Conservation (phyloP, 92 coral and sea anemone species). For the Phymanthus crucifer region DNA sequence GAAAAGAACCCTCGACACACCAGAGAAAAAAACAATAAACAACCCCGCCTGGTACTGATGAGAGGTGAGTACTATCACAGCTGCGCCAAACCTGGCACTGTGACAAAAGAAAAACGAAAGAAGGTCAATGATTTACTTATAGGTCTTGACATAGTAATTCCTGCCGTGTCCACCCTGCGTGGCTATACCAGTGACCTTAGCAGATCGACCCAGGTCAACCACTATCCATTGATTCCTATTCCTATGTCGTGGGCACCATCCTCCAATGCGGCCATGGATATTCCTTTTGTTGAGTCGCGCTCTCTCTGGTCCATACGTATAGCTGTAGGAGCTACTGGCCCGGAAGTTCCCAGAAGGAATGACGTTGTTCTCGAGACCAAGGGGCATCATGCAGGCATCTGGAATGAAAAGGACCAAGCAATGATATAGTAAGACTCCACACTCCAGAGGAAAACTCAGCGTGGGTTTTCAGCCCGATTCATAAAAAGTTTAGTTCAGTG, state of each 20-base stretch:
- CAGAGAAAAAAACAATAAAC: too few species aligned
- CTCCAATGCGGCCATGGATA: conserved; percentile 67
- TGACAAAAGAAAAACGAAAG: too few species aligned
- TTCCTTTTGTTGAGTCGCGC: conserved; percentile 66
- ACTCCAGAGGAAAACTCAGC: too few species aligned
- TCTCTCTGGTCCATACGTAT: conserved; percentile 77
- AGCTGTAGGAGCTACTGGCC: conserved; percentile 58
- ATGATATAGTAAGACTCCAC: background rate
- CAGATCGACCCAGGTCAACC: conserved; percentile 56
- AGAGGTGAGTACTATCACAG: background rate
- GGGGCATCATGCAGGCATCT: conserved; percentile 76
- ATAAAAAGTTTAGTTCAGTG: too few species aligned
- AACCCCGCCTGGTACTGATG: background rate
- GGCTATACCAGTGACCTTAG: conserved; percentile 71
- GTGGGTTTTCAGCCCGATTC: too few species aligned
- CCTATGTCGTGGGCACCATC: conserved; percentile 60
- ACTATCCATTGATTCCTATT: conserved; percentile 64
- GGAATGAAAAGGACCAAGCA: background rate
- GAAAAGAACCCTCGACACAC: too few species aligned
- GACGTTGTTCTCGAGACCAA: conserved; percentile 69
- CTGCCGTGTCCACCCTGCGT: conserved; percentile 73
- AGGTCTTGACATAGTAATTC: conserved; percentile 61
- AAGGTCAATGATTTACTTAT: conserved; percentile 25
- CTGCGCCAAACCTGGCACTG: background rate
- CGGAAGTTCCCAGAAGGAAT: conserved; percentile 58